phyloP scores from a whole-genome alignment of 1,140 invertebrate species.

The Bombus haemorrhoidalis region DNA sequence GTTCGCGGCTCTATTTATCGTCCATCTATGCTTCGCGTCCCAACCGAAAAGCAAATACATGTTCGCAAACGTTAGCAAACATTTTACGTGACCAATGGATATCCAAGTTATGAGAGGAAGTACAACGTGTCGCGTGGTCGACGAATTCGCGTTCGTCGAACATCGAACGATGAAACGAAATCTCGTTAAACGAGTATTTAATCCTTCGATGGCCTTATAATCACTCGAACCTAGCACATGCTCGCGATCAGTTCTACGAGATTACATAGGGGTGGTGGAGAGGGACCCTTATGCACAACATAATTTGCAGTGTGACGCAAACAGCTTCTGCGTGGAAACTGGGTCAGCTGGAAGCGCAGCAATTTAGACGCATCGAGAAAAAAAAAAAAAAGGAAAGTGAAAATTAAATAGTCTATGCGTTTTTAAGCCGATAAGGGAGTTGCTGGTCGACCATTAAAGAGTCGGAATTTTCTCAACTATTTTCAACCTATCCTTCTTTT shows the following conservation, averaged over 20 bases:
- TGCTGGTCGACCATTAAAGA: background rate
- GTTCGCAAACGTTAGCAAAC: no score
- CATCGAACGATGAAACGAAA: background rate
- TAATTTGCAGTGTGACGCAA: constrained; percentile 56
- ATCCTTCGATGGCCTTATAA: background rate
- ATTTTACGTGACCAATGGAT: no score
- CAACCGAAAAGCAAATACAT: no score
- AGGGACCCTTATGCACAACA: constrained; percentile 47
- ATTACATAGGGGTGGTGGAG: constrained; percentile 8
- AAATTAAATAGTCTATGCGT: background rate
- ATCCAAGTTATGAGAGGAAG: background rate
- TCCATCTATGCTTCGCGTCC: no score
- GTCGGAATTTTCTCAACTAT: background rate
- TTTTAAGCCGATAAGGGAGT: background rate
- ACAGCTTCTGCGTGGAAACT: constrained; percentile 50
- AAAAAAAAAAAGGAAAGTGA: background rate
- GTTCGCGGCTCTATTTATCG: no score
- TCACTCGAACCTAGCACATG: background rate
- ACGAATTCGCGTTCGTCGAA: background rate
- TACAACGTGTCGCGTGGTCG: background rate
- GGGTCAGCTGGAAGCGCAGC: constrained; percentile 40
- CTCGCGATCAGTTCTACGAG: constrained; percentile 26
- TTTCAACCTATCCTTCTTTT: background rate
- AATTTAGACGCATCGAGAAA: constrained; percentile 16
- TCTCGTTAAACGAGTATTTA: constrained; percentile 29